phyloP scores from a whole-genome alignment of 2,888 invertebrate species.

The Cheilosia grossa region DNA sequence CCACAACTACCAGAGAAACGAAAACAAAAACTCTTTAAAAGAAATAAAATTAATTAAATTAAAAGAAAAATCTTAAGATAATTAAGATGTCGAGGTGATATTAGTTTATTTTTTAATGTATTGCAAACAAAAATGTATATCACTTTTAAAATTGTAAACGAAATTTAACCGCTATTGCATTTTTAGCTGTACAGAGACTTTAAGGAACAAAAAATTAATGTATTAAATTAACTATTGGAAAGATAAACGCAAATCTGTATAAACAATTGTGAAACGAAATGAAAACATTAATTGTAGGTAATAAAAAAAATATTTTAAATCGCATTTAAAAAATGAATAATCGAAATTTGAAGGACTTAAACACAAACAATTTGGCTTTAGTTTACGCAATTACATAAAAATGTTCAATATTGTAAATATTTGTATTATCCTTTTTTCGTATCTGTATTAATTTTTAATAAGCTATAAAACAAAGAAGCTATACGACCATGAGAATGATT shows the following conservation, averaged over 20 bases:
- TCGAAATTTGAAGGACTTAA: slow-evolving; percentile 66
- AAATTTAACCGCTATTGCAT: slow-evolving; percentile 39
- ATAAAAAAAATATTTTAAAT: slow-evolving; percentile 32
- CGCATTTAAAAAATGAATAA: slow-evolving; percentile 64
- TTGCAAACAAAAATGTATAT: slow-evolving; percentile 34
- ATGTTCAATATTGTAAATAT: slow-evolving; percentile 50
- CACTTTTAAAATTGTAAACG: slow-evolving; percentile 24
- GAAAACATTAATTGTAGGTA: slow-evolving; percentile 34
- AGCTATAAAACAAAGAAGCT: slow-evolving; percentile 9
- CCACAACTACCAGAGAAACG: slow-evolving; percentile 2
- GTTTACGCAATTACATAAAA: slow-evolving; percentile 20
- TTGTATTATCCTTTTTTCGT: slow-evolving; percentile 10
- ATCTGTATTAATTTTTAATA: slow-evolving; percentile 8
- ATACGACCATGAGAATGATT: slow-evolving; percentile 37
- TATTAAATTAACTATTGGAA: slow-evolving; percentile 30
- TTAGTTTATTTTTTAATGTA: slow-evolving; percentile 67
- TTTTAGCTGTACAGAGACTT: slow-evolving; percentile 52
- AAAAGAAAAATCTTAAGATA: slow-evolving; percentile 39
- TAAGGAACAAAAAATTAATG: slow-evolving; percentile 26
- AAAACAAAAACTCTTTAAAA: slow-evolving; percentile 26
- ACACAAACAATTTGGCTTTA: slow-evolving; percentile 52
- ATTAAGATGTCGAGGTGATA: slow-evolving; percentile 63
- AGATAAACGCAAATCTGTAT: slow-evolving; percentile 43
- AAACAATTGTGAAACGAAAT: slow-evolving; percentile 55
- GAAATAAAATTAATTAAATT: slow-evolving; percentile 17